Evolutionary conservation across 2,113 vertebrate genomes (phyloP).

Genomic region (Grammatotria lemairii): DNA sequence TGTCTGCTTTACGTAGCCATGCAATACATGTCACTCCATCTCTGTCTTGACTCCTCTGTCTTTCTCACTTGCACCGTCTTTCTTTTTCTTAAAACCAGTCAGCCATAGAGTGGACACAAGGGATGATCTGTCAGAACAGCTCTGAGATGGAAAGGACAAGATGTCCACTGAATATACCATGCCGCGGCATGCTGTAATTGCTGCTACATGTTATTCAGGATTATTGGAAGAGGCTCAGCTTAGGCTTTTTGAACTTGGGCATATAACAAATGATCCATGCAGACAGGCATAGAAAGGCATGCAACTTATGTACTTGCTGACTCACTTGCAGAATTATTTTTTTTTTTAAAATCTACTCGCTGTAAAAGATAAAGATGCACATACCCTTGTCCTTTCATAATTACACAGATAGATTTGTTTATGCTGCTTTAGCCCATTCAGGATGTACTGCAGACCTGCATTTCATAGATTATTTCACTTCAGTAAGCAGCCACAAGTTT

Average conservation of each 20-base stretch:
- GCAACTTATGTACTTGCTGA: not conserved
- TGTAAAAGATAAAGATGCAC: not conserved
- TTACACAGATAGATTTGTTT: not conserved
- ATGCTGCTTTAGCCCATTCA: not conserved
- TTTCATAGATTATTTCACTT: not conserved
- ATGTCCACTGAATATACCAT: slow-evolving; percentile 29
- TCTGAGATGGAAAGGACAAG: slow-evolving; percentile 32
- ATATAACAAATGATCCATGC: not conserved
- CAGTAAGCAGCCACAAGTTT: not conserved
- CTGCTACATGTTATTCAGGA: slow-evolving; percentile 10
- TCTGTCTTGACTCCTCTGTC: not conserved
- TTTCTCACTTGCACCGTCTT: not conserved
- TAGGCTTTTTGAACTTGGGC: not conserved
- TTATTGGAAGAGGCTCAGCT: slow-evolving; percentile 4
- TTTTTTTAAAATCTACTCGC: not conserved
- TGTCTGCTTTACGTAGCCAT: not conserved
- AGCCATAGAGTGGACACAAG: slow-evolving; percentile 29
- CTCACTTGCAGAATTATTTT: not conserved
- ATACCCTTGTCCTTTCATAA: not conserved
- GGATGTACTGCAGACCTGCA: not conserved
- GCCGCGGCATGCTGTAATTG: slow-evolving; percentile 26
- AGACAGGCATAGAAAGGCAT: not conserved
- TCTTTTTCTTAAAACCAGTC: slow-evolving; percentile 23
- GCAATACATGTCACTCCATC: slow-evolving; percentile 4
- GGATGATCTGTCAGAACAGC: slow-evolving; percentile 48